These are phyloP conservation scores for Pinna nobilis DNA, from an alignment of 1,140 invertebrate genomes.

Conservation along the genomic window DNA sequence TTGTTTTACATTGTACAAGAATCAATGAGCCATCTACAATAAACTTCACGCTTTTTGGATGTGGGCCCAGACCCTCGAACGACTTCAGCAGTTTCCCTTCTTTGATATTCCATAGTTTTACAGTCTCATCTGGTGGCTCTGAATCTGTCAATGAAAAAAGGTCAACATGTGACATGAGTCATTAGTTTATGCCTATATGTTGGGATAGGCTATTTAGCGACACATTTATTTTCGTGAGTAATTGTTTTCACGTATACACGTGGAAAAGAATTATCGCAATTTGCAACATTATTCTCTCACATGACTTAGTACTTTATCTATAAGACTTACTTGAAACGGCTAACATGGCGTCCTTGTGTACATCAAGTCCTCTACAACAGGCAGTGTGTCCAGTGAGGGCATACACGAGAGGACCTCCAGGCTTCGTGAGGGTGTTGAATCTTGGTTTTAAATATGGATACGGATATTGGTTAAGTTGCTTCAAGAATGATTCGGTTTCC, in stretches of 20 bases:
- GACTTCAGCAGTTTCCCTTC: slow-evolving; percentile 12
- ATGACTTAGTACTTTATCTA: no score
- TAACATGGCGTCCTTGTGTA: not conserved
- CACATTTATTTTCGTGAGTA: no score
- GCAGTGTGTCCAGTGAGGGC: not conserved
- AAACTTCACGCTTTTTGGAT: not conserved
- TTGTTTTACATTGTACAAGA: not conserved
- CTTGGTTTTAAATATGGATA: not conserved
- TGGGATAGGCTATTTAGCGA: no score
- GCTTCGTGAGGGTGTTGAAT: not conserved
- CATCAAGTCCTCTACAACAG: not conserved
- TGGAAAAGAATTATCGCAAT: no score
- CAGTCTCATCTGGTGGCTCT: slow-evolving; percentile 1
- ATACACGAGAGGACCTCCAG: not conserved
- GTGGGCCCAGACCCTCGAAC: not conserved
- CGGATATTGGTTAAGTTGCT: not conserved
- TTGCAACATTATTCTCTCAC: no score
- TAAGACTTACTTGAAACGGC: not conserved
- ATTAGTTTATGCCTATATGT: no score
- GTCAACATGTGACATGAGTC: not conserved
- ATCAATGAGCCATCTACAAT: not conserved
- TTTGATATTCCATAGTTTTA: slow-evolving; percentile 16
- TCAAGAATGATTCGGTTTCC: not conserved
- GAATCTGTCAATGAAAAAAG: not conserved
- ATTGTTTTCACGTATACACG: no score